Evolutionary conservation across 2,113 vertebrate genomes (phyloP).

Genomic region (Podocnemis expansa): DNA sequence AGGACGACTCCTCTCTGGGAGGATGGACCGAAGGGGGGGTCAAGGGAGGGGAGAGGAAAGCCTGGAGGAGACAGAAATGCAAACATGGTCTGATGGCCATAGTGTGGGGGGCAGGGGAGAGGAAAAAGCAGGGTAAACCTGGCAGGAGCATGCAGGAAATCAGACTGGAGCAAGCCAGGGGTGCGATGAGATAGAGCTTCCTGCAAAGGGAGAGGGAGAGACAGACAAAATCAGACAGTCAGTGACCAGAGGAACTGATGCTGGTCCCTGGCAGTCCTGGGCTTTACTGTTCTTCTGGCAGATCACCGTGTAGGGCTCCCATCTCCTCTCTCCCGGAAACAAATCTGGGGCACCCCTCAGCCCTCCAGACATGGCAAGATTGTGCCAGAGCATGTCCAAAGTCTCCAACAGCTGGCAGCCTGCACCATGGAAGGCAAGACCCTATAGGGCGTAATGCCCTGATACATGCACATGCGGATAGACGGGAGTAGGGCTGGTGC

Average conservation of each 20-base stretch:
- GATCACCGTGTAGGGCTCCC: background rate
- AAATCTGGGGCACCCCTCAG: background rate
- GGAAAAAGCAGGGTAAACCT: conserved; percentile 78
- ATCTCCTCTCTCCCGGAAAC: background rate
- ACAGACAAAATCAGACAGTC: conserved; percentile 56
- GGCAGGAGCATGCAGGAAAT: conserved; percentile 81
- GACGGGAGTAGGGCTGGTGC: background rate
- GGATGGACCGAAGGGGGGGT: conserved; percentile 52
- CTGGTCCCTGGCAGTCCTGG: background rate
- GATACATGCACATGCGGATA: background rate
- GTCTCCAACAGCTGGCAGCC: background rate
- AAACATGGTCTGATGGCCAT: conserved; percentile 74
- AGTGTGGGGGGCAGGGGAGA: conserved; percentile 68
- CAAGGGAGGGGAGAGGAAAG: conserved; percentile 60
- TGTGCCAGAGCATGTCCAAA: background rate
- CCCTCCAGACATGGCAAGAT: background rate
- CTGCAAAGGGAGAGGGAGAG: conserved; percentile 73
- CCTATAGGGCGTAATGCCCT: background rate
- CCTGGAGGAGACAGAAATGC: conserved; percentile 77
- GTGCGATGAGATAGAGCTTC: conserved; percentile 79
- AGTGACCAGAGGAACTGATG: background rate
- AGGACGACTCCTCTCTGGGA: conserved; percentile 57
- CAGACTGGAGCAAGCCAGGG: conserved; percentile 70
- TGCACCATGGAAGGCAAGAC: background rate
- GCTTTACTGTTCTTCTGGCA: background rate